phyloP scores from a whole-genome alignment of 2,797 vertebrate genomes.

The Pseudochirops corinnae region DNA sequence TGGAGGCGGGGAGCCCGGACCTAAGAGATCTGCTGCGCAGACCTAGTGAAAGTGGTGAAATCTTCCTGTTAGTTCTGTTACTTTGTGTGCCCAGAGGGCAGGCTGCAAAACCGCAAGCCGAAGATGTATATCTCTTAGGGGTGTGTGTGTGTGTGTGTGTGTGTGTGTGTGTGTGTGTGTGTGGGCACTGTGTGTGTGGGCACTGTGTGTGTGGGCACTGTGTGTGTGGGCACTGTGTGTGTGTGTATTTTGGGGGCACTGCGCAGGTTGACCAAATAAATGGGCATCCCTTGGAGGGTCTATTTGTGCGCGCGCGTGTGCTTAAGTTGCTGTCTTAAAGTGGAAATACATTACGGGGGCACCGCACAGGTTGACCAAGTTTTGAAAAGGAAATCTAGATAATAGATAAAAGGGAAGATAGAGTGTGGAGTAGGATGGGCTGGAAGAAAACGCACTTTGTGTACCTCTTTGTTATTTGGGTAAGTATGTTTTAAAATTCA shows the following conservation, averaged over 20 bases:
- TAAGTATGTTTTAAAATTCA: background rate
- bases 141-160: no score
- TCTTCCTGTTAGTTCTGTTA: background rate
- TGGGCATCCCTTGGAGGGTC: background rate
- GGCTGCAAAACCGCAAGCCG: background rate
- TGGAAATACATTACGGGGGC: background rate
- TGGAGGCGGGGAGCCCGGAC: background rate
- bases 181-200: no score
- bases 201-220: no score
- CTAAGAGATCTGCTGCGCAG: background rate
- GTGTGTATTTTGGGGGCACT: background rate
- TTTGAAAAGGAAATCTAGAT: background rate
- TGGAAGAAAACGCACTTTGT: background rate
- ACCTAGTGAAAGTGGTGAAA: background rate
- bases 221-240: no score
- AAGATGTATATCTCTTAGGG: no score
- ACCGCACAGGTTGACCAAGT: background rate
- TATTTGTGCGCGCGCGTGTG: no score
- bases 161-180: no score
- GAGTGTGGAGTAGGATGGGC: background rate
- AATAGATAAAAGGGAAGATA: background rate
- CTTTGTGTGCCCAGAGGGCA: background rate
- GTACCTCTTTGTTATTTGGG: background rate
- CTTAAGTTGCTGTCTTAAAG: background rate
- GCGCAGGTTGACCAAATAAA: background rate